Base-by-base conservation (phyloP, 2,797 vertebrate genomes). In the Siniperca undulata region DNA sequence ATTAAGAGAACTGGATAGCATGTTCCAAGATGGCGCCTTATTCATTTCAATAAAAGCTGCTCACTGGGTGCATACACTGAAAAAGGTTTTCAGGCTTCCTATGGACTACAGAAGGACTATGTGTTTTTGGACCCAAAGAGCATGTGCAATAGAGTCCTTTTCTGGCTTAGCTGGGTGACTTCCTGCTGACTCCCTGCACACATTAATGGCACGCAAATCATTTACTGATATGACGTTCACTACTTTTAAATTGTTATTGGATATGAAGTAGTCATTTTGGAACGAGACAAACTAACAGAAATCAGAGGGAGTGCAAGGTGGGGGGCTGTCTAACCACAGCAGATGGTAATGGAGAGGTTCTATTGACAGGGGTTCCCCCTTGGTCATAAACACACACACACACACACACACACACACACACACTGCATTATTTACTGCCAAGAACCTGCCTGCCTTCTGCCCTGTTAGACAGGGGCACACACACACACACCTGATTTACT, bases 291-390 rank as follows among this genome's bases (percentile, higher is more conserved):
- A 20, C 38, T 19, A 44, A 58, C 11, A 71, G 6, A 36, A 60
- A 71, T 52, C 66, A 36, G 22, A 20, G 24, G 24, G 40, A 19
- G 36, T 52, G 24, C 13, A 8, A 13, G 56, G 17, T 30, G 14
- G 5, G 30, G 30, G 46, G 42, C 1, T 24, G 5, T 64, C 5
- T 13, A 19, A 50, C 53, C 46, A 74, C 60, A 53, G 24, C 50
- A 75, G 73, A 75, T 66, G 50, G 73, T 44, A 58, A 66, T 17
- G 52, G 52, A 17, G n/a, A 65, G 73, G 17, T 44, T 75, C 61
- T 30, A 40, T 38, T 61, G 58, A 61, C 30, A 22, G 38, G 53
- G 14, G 13, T 58, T 19, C 36, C 24, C 46, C 70, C 44, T 20
- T 27, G 30, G 22, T 50, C 58, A 62, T 9, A 42, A 2, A 60